Evolutionary conservation across 2,888 invertebrate species (phyloP).

Genomic region (Clostera curtula): DNA sequence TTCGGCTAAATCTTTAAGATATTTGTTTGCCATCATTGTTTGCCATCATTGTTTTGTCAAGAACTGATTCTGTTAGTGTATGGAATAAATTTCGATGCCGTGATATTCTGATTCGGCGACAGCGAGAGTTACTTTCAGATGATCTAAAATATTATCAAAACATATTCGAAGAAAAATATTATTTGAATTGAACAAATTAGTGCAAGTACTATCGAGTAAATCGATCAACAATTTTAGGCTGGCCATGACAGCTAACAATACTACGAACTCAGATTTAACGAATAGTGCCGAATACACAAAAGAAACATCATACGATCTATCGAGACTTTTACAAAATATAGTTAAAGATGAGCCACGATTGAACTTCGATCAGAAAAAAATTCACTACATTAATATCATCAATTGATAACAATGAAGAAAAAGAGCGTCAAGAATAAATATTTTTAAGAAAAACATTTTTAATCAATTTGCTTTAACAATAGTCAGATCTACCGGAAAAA

Average conservation of each 20-base stretch:
- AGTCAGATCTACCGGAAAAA: conserved; percentile 19
- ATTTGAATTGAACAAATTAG: conserved; percentile 19
- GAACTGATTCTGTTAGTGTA: conserved; percentile 13
- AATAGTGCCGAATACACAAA: conserved; percentile 21
- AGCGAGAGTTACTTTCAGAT: conserved; percentile 18
- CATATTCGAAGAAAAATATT: conserved; percentile 21
- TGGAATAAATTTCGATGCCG: conserved; percentile 19
- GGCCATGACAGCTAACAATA: conserved; percentile 22
- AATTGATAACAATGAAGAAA: conserved; percentile 15
- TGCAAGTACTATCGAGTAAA: conserved; percentile 19
- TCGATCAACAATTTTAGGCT: conserved; percentile 20
- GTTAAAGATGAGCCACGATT: conserved; percentile 21
- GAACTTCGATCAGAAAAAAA: conserved; percentile 21
- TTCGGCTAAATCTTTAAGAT: conserved; percentile 17
- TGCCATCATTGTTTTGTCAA: conserved; percentile 20
- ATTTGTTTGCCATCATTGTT: conserved; percentile 21
- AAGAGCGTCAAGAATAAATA: too few species aligned
- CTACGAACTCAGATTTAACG: conserved; percentile 23
- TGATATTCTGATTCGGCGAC: conserved; percentile 21
- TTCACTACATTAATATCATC: conserved; percentile 13
- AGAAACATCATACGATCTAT: conserved; percentile 18
- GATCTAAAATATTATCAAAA: conserved; percentile 21
- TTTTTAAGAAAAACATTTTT: too few species aligned
- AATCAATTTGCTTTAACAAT: too few species aligned
- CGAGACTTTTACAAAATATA: conserved; percentile 18